Base-by-base conservation (phyloP, 2,113 vertebrate species). In the Sclerurus mexicanus region DNA sequence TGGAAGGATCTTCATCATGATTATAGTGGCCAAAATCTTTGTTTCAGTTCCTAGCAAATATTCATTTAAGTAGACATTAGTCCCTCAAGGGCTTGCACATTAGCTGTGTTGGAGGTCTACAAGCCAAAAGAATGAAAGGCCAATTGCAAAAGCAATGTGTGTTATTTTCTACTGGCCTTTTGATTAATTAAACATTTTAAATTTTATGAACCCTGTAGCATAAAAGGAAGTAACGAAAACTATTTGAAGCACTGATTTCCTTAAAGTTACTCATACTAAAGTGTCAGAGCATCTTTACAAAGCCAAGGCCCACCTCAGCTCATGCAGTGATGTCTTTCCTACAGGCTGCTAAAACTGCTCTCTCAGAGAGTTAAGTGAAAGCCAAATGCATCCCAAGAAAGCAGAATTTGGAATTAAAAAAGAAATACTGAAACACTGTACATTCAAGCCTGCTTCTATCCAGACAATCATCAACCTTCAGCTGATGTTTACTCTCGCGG, bases 281-380 rank as follows among this genome's bases (percentile, higher is more conserved):
- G 64, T 6, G 24, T 56, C 55, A 59, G 62, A 86, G 14, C 24
- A 71, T 58, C 53, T 58, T 35, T 12, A 42, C 39, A 40, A 53
- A 89, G 53, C 12, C 27, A 62, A 8, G 44, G 31, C 27, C 12
- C 33, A 64, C 33, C 27, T 37, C 33, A 33, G 63, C 37, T 69
- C n/a, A 69, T 0, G 0, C 12, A 83, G 19, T 1, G 21, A 58
- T 19, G 10, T 7, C 13, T 66, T 87, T 47, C 23, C 40, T 47
- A 24, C 5, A 42, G 9, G 12, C 24, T 69, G 18, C 40, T 69
- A 27, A 30, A 52, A 67, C 18, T 6, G 16, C 17, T 56, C 27
- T 31, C 37, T 27, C 8, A 31, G 74, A 52, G 14, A 46, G 21
- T 20, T 67, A 16, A 2, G 8, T 7, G 16, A 90, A 87, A 50